A percentile compares a stretch with the other conserved stretches of the same genome.
Conservation (phyloP, 2,888 invertebrate species). For the Apotomis betuletana region DNA sequence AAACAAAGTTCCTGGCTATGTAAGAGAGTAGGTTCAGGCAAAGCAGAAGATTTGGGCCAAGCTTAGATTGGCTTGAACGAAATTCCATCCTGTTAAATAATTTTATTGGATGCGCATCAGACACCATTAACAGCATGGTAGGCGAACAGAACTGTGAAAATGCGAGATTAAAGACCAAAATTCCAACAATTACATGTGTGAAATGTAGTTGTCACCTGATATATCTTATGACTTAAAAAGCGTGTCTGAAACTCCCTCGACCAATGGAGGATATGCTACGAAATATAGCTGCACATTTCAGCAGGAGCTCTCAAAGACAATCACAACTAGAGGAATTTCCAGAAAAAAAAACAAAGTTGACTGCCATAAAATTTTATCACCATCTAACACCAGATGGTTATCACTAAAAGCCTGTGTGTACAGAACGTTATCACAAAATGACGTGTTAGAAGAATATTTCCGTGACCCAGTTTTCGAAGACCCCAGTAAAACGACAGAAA, state of each 20-base stretch:
- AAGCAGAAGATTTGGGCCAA: no score
- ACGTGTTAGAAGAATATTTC: neutral
- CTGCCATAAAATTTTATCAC: neutral
- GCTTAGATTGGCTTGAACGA: no score
- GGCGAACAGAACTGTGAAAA: no score
- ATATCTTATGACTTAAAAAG: constrained; percentile 54
- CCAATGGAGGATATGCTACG: constrained; percentile 53
- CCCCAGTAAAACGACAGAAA: neutral
- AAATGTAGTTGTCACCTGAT: constrained; percentile 58
- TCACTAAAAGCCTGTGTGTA: neutral
- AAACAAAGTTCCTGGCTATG: no score
- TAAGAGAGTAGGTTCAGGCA: no score
- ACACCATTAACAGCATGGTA: no score
- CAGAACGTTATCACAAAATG: neutral
- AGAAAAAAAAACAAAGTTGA: constrained; percentile 30
- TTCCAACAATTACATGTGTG: constrained; percentile 41
- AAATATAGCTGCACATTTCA: constrained; percentile 45
- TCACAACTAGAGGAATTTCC: constrained; percentile 31
- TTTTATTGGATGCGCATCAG: no score
- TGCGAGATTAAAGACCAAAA: no score
- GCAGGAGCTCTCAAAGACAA: constrained; percentile 39
- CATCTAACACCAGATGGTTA: neutral
- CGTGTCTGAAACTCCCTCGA: constrained; percentile 54
- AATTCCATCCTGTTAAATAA: no score
- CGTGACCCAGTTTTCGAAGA: neutral